phyloP scores from a whole-genome alignment of 2,888 invertebrate species.

The Sericinus montela region DNA sequence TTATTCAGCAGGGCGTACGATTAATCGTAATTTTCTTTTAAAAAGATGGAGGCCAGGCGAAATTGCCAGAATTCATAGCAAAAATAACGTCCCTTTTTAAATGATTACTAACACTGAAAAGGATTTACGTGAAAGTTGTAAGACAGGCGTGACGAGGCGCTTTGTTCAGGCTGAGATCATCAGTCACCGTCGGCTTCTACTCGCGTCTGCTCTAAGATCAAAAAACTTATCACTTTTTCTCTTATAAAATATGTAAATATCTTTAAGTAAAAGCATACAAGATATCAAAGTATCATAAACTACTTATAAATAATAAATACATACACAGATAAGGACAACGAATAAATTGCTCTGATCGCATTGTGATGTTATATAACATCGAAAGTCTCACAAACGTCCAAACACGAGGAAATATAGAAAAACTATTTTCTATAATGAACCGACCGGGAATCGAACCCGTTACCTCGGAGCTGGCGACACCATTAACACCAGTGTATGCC shows the following conservation, averaged over 20 bases:
- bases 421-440: too few relatives aligned
- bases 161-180: slow-evolving; percentile 39
- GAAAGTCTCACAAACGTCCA: too few relatives aligned
- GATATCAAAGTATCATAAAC: background rate
- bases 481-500: too few relatives aligned
- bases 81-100: slow-evolving; percentile 33
- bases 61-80: slow-evolving; percentile 14
- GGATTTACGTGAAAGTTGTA: slow-evolving; percentile 42
- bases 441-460: too few relatives aligned
- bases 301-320: too few relatives aligned
- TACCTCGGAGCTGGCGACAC: too few relatives aligned
- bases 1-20: too few relatives aligned
- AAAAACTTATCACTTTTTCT: background rate
- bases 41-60: background rate
- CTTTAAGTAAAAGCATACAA: too few relatives aligned
- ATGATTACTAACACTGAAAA: slow-evolving; percentile 28
- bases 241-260: background rate
- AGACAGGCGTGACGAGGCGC: slow-evolving; percentile 49
- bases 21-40: background rate
- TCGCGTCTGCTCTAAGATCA: background rate
- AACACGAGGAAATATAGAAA: too few relatives aligned
- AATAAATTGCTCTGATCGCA: too few relatives aligned
- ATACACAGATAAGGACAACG: too few relatives aligned
- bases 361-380: too few relatives aligned
- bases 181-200: slow-evolving; percentile 33